Evolutionary conservation across 2,797 vertebrate species (phyloP).

Genomic region (Perodicticus potto): DNA sequence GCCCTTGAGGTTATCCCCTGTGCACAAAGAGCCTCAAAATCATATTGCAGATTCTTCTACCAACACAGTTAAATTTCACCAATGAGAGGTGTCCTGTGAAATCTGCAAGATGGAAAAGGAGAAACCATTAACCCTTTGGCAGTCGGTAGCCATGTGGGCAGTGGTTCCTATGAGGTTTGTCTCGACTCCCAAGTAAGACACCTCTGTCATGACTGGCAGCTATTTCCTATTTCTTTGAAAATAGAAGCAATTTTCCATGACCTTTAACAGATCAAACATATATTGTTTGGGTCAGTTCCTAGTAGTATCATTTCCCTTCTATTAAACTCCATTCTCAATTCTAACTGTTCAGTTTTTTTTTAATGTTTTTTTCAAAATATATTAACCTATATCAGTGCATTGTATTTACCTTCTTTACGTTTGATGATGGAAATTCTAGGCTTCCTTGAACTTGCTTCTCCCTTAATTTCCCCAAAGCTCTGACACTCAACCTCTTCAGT

Average conservation of each 20-base stretch:
- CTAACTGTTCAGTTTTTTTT: background rate
- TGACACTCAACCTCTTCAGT: background rate
- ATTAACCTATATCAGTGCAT: background rate
- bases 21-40: background rate
- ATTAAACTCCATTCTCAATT: conserved; percentile 13
- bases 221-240: background rate
- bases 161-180: background rate
- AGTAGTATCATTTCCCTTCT: background rate
- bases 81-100: background rate
- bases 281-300: background rate
- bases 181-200: background rate
- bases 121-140: background rate
- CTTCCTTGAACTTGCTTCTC: background rate
- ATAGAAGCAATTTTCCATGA: conserved; percentile 30
- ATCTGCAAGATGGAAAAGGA: background rate
- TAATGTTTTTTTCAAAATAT: background rate
- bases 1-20: background rate
- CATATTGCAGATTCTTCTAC: background rate
- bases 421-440: background rate
- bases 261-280: background rate
- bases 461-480: background rate
- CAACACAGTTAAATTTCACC: background rate
- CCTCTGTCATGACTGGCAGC: background rate
- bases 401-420: background rate
- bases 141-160: fast-evolving